Base-by-base conservation (phyloP, 2,797 vertebrate genomes). In the Propithecus deckenii region DNA sequence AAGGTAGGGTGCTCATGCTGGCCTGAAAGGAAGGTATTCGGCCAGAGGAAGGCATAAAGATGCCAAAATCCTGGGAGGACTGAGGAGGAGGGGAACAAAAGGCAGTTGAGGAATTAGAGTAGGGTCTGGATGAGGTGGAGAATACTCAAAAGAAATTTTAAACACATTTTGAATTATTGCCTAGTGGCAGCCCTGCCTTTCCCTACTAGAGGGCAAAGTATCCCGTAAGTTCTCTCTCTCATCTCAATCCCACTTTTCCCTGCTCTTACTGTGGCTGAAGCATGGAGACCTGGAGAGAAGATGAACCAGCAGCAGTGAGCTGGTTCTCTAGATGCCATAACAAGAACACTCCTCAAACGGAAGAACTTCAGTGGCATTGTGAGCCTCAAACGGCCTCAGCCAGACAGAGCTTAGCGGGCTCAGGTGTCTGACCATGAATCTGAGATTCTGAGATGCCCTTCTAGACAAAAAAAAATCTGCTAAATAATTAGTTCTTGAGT, bases 401-500 rank as follows among this genome's bases (percentile, higher is more conserved):
- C 11, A 38, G 7, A 12, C 32, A 72, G 9, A 52, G 52, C 30
- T 80, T 48, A 17, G 23, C 38, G n/a, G 78, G 10, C 30, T 57
- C 18, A 17, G 22, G 52, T 11, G 2, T 67, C 57, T 41, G 50
- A 83, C 30, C 30, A 86, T 4, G 28, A 69, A 22, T 67, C 69
- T 88, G 67, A 91, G 32, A 79, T 52, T 65, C 46, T 57, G 8
- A 4, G 4, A 7, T 46, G 20, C 22, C 17, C 35, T 84, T 74
- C 28, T 30, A 32, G 61, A 72, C 57, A 55, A 15, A 76, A 41
- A 41, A 57, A 48, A 50, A 65, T 87, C 59, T 84, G 13, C 50
- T 76, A 57, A 91, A 20, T 91, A 52, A 88, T 85, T 94, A 57
- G 22, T 83, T 95, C 72, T 88, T 81, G 61, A 86, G 25, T 61